These are phyloP conservation scores for Lobophora halterata DNA, from an alignment of 2,888 invertebrate genomes.

Conservation along the genomic window DNA sequence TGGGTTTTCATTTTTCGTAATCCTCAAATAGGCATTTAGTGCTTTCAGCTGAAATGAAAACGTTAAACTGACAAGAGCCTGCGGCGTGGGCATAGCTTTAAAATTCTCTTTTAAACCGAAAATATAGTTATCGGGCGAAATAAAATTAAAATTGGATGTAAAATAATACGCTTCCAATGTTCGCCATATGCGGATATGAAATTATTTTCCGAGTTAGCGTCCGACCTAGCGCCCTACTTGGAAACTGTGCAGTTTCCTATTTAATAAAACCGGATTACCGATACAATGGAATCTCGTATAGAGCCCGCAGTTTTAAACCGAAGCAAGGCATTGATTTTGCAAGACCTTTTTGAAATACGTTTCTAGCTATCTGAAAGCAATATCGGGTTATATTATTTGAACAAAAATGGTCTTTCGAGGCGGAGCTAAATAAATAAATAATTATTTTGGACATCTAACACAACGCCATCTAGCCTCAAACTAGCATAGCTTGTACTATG, in stretches of 20 bases:
- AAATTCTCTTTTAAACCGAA: constrained; percentile 19
- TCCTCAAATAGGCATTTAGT: background rate
- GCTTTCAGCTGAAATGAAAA: constrained; percentile 11
- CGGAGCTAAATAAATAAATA: too few species aligned
- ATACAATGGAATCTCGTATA: constrained; percentile 14
- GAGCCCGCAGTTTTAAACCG: too few species aligned
- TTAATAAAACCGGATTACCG: constrained; percentile 24
- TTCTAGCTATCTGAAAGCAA: too few species aligned
- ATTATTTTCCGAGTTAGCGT: constrained; percentile 31
- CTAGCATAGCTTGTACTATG: too few species aligned
- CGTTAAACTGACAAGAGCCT: constrained; percentile 1
- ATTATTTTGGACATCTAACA: too few species aligned
- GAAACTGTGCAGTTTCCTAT: constrained; percentile 25
- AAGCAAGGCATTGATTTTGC: too few species aligned
- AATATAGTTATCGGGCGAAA: constrained; percentile 21
- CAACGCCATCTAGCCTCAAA: too few species aligned
- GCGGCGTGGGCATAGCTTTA: constrained; percentile 13
- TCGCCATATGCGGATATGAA: constrained; percentile 33
- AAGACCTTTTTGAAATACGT: too few species aligned
- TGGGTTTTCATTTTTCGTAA: too few species aligned
- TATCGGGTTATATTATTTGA: too few species aligned
- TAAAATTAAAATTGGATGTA: constrained; percentile 37
- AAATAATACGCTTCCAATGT: constrained; percentile 28
- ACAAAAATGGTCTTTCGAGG: too few species aligned
- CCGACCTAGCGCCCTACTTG: constrained; percentile 25